These are phyloP conservation scores for Microtus obscurus DNA, from an alignment of 2,797 vertebrate genomes.

Conservation along the genomic window DNA sequence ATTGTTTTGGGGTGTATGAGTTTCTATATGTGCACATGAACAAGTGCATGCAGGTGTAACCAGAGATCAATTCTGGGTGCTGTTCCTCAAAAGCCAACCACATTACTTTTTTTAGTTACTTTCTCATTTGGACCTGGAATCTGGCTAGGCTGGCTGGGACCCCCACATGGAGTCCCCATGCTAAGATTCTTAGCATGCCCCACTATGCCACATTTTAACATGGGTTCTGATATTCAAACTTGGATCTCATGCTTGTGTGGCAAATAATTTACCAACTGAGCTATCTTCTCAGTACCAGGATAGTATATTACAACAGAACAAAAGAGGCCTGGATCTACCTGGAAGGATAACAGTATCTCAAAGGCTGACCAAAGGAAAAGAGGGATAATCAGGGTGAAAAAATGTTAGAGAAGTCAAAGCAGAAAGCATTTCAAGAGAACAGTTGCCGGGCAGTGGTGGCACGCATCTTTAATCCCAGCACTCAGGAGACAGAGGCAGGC, in stretches of 20 bases:
- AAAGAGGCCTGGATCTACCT: not conserved
- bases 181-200: not conserved
- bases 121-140: not conserved
- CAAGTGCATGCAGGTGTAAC: not conserved
- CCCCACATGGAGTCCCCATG: not conserved
- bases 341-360: not conserved
- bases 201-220: not conserved
- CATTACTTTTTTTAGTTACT: not conserved
- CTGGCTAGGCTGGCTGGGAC: not conserved
- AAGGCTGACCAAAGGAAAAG: constrained; percentile 11
- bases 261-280: not conserved
- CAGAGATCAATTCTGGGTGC: not conserved
- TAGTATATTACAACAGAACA: constrained; percentile 41
- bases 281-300: not conserved
- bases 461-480: too few species aligned
- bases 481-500: too few species aligned
- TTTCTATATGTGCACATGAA: not conserved
- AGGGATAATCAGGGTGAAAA: not conserved
- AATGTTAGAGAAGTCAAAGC: constrained; percentile 10
- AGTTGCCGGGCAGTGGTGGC: too few species aligned
- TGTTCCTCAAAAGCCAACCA: not conserved
- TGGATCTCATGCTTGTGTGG: not conserved
- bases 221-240: not conserved
- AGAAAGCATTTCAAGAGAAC: not conserved
- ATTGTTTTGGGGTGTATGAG: not conserved